A percentile compares a stretch with the other conserved stretches of the same genome.
These are phyloP conservation scores for Opisthocomus hoazin DNA, from an alignment of 2,113 vertebrate genomes.

Conservation along the genomic window DNA sequence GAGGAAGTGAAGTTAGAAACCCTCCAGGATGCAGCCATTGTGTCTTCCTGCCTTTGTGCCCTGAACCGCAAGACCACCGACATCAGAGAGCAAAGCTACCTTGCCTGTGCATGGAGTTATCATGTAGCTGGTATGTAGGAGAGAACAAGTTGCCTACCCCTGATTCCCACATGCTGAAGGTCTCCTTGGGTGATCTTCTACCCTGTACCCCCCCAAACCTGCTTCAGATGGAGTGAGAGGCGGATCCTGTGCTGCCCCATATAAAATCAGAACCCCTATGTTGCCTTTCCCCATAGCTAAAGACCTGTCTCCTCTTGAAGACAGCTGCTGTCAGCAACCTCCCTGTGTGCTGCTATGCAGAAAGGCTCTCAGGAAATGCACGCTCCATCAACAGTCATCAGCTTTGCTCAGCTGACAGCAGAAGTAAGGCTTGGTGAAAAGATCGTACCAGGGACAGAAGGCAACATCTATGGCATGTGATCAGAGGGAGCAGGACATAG, in stretches of 20 bases:
- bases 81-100: too few species aligned
- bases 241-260: not conserved
- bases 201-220: not conserved
- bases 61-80: too few species aligned
- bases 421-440: not conserved
- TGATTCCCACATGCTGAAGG: not conserved
- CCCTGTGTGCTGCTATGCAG: not conserved
- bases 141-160: not conserved
- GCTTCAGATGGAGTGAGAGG: not conserved
- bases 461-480: too few species aligned
- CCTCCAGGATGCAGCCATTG: too few species aligned
- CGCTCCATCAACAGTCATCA: too few species aligned
- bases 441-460: too few species aligned
- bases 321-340: not conserved
- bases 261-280: not conserved
- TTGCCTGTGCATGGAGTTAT: accelerated
- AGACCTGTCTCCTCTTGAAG: not conserved
- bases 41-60: not conserved
- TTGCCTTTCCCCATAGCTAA: not conserved
- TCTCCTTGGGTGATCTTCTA: not conserved
- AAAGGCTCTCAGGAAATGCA: too few species aligned
- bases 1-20: not conserved
- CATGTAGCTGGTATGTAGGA: not conserved
- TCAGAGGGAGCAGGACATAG: too few species aligned
- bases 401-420: not conserved